A percentile compares a stretch with the other conserved stretches of the same genome.
phyloP scores from a whole-genome alignment of 37 sponge, comb jelly and placozoan species.

The Halisarca cf. caerulea region DNA sequence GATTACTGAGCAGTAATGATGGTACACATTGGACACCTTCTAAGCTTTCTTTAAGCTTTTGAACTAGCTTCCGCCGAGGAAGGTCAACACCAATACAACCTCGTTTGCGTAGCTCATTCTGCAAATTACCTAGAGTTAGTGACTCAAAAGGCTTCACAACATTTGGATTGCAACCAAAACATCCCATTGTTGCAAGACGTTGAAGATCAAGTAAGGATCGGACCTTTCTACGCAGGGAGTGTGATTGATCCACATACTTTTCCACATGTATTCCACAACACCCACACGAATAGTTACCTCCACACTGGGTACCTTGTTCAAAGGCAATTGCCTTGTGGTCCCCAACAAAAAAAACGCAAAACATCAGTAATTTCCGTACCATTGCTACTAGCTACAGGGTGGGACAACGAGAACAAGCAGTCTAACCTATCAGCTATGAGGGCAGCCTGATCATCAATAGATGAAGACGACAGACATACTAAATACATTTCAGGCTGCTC shows the following conservation, averaged over 20 bases:
- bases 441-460: slow-evolving; percentile 28
- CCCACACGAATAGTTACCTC: slow-evolving; percentile 40
- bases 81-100: neutral
- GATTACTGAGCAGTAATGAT: slow-evolving; percentile 24
- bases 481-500: slow-evolving; percentile 29
- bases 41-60: slow-evolving; percentile 8
- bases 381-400: neutral
- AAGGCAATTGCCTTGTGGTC: slow-evolving; percentile 42
- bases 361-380: slow-evolving; percentile 23
- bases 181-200: slow-evolving; percentile 15
- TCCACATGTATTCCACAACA: slow-evolving; percentile 18
- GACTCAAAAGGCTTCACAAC: slow-evolving; percentile 12
- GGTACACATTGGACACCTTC: slow-evolving; percentile 40
- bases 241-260: slow-evolving; percentile 28
- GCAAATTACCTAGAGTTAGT: neutral
- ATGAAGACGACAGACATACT: slow-evolving; percentile 16
- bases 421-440: slow-evolving; percentile 33
- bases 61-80: neutral
- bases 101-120: slow-evolving; percentile 24
- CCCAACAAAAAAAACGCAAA: slow-evolving; percentile 38
- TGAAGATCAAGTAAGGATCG: slow-evolving; percentile 15
- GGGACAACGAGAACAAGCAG: slow-evolving; percentile 4
- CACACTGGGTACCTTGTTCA: slow-evolving; percentile 46
- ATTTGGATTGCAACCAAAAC: neutral
- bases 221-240: neutral